Base-by-base conservation (phyloP, 2,888 invertebrate species). In the Leptinotarsa peninsularis region DNA sequence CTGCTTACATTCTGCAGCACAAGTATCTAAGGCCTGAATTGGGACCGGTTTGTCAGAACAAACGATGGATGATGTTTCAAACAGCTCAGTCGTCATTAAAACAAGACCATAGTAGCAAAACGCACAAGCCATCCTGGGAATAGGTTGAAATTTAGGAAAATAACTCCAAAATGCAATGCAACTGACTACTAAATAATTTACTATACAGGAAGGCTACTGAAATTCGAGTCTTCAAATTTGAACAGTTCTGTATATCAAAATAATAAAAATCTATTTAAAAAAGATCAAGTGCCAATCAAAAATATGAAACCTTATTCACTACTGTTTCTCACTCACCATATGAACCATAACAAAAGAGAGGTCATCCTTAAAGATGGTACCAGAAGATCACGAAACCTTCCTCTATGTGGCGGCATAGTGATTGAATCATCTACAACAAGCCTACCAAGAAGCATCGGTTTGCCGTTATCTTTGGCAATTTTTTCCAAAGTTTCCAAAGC, bases 41-140 rank as follows among this genome's bases (percentile, higher is more conserved):
- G 72, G 82, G 21, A 79, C 66, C 2, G 83, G 83, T 71, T 84
- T 84, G 4, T 84, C 84, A 4, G 87, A 85, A 79, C 90, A 90
- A 75, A 88, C 87, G 63, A 87, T 87, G 1, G 88, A 85, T 0
- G 90, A 88, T 27, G 92, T 92, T 87, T 95, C 95, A 88, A 97
- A 96, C 72, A 98, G 88, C 87, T 98, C 97, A 0, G 98, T 98
- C 1, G 98, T 97, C 94, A 98, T 96, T 74, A 98, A 89, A 10
- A 98, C 98, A 54, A 98, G 91, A 0, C 98, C 98, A 86, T 98
- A 98, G 88, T 98, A 98, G 86, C 96, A 96, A 89, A 98, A 98
- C 0, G 98, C 96, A 87, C 97, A 97, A 0, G 95, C 92, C 92
- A 96, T 94, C 96, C 96, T 96, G 83, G 58, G 81, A 78, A 33